Percentiles rank a stretch among this genome's conserved stretches.
Conservation (phyloP, 2,797 vertebrate species). For the Fistularia tabacaria region DNA sequence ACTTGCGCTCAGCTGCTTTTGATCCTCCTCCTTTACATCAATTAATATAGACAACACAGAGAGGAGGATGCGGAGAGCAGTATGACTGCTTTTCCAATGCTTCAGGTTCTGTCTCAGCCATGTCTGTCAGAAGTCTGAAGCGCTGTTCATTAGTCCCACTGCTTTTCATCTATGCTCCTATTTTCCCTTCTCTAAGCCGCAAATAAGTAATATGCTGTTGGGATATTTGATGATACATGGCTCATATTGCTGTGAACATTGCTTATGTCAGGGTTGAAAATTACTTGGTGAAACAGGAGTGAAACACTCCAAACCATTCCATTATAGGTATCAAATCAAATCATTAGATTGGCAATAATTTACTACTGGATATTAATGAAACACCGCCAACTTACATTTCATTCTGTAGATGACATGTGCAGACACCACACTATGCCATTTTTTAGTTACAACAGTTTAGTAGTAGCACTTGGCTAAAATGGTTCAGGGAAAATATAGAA, state of each 20-base stretch:
- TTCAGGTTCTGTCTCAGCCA: conserved; percentile 67
- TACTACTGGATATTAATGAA: too few species aligned
- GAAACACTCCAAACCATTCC: too few species aligned
- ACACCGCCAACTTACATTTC: too few species aligned
- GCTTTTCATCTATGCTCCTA: conserved; percentile 22
- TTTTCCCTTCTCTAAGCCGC: conserved; percentile 24
- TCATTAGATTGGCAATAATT: too few species aligned
- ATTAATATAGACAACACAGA: conserved; percentile 61
- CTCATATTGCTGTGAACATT: conserved; percentile 48
- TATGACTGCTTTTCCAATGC: conserved; percentile 57
- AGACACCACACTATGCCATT: too few species aligned
- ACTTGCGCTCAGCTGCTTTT: conserved; percentile 63
- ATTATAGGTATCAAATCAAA: too few species aligned
- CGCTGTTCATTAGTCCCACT: conserved; percentile 63
- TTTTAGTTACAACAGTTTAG: too few species aligned
- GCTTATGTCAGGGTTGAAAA: not conserved
- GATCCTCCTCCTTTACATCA: conserved; percentile 67
- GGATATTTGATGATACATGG: conserved; percentile 61
- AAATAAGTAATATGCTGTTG: conserved; percentile 48
- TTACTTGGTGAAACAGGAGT: not conserved
- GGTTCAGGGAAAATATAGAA: too few species aligned
- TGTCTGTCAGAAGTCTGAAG: conserved; percentile 58
- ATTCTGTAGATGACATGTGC: too few species aligned
- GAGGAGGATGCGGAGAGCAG: conserved; percentile 44
- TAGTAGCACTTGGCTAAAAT: too few species aligned